Evolutionary conservation across 2,113 vertebrate species (phyloP), one percentile per base, ranked within the genome.

Genomic region (Corydoras maculifer): DNA sequence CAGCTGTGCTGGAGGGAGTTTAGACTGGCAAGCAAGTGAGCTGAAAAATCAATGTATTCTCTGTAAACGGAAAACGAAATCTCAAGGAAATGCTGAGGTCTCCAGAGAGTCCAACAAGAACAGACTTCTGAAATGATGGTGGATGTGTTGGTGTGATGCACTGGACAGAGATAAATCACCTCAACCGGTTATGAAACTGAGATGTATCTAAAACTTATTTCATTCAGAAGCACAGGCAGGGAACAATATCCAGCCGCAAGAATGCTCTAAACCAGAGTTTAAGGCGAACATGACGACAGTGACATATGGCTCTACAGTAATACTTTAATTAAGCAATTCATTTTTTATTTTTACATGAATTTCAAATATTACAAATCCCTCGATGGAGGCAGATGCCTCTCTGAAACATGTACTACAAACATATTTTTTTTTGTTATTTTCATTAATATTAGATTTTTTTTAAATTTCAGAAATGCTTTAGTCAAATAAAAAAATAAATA

Each of bases 321-420:
- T 65, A 62, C 25, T 57, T 48, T 69, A 49, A 72, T 75, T 72
- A 75, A 72, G 65, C 67, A 65, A 72, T 72, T 72, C 72, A 65
- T 69, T 64, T 49, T 49, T 68, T 72, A 74, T 72, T 53, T 49
- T 68, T 72, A 77, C 68, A 54, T 68, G 51, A n/a, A 60, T 68
- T 69, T 49, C 35, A 68, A 74, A 74, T 18, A 70, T 25, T 13
- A 32, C 62, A 29, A 14, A 65, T 58, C 53, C 57, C 62, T 62
- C 50, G 15, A 4, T 18, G 14, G 65, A 30, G 54, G 75, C 57
- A n/a, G 60, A 68, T 57, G 32, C 30, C 51, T 59, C 60, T 60
- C 59, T 48, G 69, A 49, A 53, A 18, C 48, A 66, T 68, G 54
- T 35, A 31, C 18, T 30, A 59, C 65, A 67, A 35, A 10, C 53